Percentiles rank a stretch among this genome's conserved stretches.
phyloP scores from a whole-genome alignment of 2,888 invertebrate genomes.

The Sipunculus nudus region DNA sequence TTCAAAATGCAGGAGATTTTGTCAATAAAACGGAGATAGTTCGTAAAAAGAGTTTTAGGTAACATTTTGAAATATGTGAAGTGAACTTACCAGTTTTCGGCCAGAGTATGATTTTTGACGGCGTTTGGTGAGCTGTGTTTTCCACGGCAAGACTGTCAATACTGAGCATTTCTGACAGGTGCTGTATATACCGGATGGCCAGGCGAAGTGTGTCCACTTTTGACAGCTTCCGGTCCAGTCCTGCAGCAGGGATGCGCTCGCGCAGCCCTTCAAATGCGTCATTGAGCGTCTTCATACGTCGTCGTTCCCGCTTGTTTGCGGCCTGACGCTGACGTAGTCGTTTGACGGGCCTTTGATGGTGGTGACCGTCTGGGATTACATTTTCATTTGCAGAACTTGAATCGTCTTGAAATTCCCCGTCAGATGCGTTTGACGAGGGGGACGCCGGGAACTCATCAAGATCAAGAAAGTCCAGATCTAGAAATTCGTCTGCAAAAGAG shows the following conservation, averaged over 20 bases:
- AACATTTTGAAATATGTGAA: too few species aligned
- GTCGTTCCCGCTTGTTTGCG: constrained; percentile 89
- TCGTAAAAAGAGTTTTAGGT: too few species aligned
- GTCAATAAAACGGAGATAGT: constrained; percentile 13
- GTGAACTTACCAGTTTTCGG: too few species aligned
- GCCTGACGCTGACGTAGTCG: constrained; percentile 92
- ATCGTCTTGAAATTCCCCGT: constrained; percentile 42
- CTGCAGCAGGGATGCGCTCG: constrained; percentile 82
- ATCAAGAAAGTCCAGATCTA: too few species aligned
- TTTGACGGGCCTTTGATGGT: constrained; percentile 58
- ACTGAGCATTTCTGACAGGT: too few species aligned
- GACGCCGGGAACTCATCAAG: constrained; percentile 46
- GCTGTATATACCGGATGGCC: constrained; percentile 85
- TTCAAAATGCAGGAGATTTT: too few species aligned
- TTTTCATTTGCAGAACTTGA: background rate
- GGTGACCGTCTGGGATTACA: too few species aligned
- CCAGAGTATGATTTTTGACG: too few species aligned
- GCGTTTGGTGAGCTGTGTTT: too few species aligned
- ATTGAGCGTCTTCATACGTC: constrained; percentile 96
- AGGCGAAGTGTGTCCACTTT: constrained; percentile 93
- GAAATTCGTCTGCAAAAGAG: too few species aligned
- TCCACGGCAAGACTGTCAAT: too few species aligned
- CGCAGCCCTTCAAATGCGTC: constrained; percentile 94
- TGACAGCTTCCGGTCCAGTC: constrained; percentile 88
- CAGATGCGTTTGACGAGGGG: constrained; percentile 48